phyloP scores from a whole-genome alignment of 1,140 invertebrate species.

The Neotoxoptera formosana region DNA sequence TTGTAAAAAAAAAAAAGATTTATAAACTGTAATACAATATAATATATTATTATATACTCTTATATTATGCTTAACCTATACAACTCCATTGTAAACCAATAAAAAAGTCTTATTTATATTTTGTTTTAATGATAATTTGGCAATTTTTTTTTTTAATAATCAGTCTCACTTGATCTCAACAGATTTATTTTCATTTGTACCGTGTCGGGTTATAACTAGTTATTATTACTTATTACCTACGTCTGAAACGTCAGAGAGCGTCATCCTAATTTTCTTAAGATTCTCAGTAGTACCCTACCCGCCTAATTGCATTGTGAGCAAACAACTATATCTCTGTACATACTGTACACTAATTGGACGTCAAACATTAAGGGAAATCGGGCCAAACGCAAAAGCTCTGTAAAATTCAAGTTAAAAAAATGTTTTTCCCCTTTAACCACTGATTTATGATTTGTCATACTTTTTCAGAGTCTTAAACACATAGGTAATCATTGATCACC shows the following conservation, averaged over 20 bases:
- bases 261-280: background rate
- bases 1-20: background rate
- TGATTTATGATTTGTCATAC: background rate
- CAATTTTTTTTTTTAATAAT: background rate
- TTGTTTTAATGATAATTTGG: background rate
- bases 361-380: background rate
- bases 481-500: background rate
- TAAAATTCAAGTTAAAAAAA: background rate
- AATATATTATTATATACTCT: too few relatives aligned
- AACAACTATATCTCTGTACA: background rate
- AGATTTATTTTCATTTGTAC: too few relatives aligned
- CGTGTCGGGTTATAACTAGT: background rate
- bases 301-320: background rate
- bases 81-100: background rate
- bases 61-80: background rate
- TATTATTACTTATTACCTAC: background rate
- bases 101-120: background rate
- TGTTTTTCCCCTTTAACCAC: too few relatives aligned
- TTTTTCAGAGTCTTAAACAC: background rate
- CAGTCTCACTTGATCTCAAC: background rate
- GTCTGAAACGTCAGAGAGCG: background rate
- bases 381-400: background rate
- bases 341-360: background rate
- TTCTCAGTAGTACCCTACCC: background rate
- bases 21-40: background rate